phyloP scores from a whole-genome alignment of 1,140 invertebrate species.

The Drosophila punjabiensis region DNA sequence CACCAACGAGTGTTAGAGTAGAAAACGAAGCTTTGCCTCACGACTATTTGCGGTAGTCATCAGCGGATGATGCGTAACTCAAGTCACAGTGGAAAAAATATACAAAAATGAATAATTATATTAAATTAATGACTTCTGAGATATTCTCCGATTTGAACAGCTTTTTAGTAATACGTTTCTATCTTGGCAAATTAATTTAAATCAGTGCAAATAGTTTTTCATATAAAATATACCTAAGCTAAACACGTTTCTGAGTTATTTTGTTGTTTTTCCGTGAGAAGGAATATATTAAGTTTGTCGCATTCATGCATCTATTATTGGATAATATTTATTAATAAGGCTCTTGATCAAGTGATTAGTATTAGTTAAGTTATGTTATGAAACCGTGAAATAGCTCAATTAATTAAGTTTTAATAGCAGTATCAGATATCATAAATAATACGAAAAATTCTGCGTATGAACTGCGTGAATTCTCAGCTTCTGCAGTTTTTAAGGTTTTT shows the following conservation, averaged over 20 bases:
- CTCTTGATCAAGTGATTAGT: constrained; percentile 6
- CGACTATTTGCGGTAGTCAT: constrained; percentile 38
- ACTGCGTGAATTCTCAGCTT: not conserved
- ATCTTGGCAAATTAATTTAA: not conserved
- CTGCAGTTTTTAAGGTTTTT: not conserved
- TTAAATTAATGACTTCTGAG: not conserved
- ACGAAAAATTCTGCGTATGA: no score
- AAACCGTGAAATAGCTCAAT: not conserved
- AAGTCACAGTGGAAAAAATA: constrained; percentile 7
- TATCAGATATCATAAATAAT: not conserved
- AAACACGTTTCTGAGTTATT: not conserved
- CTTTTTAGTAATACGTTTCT: not conserved
- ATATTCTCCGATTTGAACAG: no score
- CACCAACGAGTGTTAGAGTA: not conserved
- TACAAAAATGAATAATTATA: not conserved
- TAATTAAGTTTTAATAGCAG: not conserved
- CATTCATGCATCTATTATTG: constrained; percentile 8
- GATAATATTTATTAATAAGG: constrained; percentile 3
- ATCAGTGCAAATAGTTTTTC: not conserved
- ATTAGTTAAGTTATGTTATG: constrained; percentile 6
- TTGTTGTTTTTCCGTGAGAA: not conserved
- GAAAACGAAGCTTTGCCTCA: constrained; percentile 18
- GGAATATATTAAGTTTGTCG: not conserved
- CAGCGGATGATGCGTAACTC: constrained; percentile 9
- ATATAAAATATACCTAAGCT: not conserved